These are phyloP conservation scores for Suricata suricatta DNA, from an alignment of 2,113 vertebrate species.

Conservation along the genomic window DNA sequence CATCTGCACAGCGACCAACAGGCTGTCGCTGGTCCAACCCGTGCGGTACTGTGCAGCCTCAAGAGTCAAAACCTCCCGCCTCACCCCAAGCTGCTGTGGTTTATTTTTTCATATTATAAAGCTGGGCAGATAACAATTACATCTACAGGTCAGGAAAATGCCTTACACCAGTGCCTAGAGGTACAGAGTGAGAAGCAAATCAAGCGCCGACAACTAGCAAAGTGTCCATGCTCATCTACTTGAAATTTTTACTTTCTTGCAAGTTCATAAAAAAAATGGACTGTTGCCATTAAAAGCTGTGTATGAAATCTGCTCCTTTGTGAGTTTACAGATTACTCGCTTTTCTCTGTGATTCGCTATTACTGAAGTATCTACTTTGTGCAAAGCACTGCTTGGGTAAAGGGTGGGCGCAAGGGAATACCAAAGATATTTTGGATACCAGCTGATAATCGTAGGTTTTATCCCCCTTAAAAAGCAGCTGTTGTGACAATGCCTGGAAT, in stretches of 20 bases:
- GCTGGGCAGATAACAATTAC: constrained; percentile 14
- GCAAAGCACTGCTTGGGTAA: constrained; percentile 33
- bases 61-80: constrained; percentile 22
- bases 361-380: constrained; percentile 14
- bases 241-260: constrained; percentile 27
- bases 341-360: constrained; percentile 18
- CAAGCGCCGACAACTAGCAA: constrained; percentile 32
- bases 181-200: neutral
- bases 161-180: constrained; percentile 37
- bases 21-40: neutral
- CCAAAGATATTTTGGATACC: neutral
- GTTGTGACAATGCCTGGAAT: constrained; percentile 3
- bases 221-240: neutral
- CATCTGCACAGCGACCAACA: constrained; percentile 45
- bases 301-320: neutral
- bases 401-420: constrained; percentile 1
- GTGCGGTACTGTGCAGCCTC: neutral
- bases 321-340: neutral
- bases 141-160: constrained; percentile 51
- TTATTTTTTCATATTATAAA: constrained; percentile 41
- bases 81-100: constrained; percentile 9
- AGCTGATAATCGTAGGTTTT: constrained; percentile 18
- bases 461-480: constrained; percentile 27
- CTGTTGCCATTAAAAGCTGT: constrained; percentile 1
- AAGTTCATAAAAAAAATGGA: neutral